Conservation (phyloP, 2,888 invertebrate genomes). For the Cylloceria caligata region DNA sequence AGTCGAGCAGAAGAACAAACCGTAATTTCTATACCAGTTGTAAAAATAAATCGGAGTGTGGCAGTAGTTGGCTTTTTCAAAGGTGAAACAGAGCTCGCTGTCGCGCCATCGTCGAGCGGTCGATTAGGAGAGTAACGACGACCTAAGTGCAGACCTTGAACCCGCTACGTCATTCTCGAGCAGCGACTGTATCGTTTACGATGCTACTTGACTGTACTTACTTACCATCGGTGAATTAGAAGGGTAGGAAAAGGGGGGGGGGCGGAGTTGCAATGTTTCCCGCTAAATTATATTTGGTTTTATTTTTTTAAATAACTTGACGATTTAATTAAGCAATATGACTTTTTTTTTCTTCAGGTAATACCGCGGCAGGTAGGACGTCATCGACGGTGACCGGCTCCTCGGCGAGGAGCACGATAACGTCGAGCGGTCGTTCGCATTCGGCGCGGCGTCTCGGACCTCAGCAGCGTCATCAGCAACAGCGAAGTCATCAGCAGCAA, state of each 20-base stretch:
- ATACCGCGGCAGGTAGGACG: constrained; percentile 72
- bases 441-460: constrained; percentile 85
- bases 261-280: not conserved
- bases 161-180: constrained; percentile 67
- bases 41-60: constrained; percentile 23
- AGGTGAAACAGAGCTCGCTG: constrained; percentile 42
- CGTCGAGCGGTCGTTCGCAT: constrained; percentile 84
- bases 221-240: constrained; percentile 10
- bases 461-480: constrained; percentile 85
- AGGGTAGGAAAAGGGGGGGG: too few relatives aligned
- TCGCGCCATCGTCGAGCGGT: constrained; percentile 24
- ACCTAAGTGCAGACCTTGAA: constrained; percentile 75
- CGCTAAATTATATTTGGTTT: not conserved
- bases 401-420: constrained; percentile 80
- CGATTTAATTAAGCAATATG: not conserved
- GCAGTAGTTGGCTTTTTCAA: constrained; percentile 47
- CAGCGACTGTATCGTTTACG: constrained; percentile 52
- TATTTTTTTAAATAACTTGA: not conserved
- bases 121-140: constrained; percentile 30
- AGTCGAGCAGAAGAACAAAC: constrained; percentile 2
- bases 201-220: constrained; percentile 46
- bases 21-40: not conserved
- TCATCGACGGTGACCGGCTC: constrained; percentile 79
- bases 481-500: constrained; percentile 67
- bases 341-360: constrained; percentile 71